Evolutionary conservation across 2,113 vertebrate species (phyloP).

Genomic region (Caracal caracal): DNA sequence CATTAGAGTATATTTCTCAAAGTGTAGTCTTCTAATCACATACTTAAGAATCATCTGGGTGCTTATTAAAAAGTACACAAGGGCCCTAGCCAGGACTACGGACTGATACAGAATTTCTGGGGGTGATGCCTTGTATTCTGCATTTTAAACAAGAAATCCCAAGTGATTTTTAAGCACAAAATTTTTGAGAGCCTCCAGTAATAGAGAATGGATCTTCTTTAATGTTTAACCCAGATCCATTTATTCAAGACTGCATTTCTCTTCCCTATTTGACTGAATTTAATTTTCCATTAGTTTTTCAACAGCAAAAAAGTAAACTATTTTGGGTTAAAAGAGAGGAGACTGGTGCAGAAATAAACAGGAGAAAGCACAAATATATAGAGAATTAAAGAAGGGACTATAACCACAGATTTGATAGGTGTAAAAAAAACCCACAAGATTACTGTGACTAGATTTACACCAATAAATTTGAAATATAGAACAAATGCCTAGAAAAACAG

Average conservation of each 20-base stretch:
- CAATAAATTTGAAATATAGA: neutral
- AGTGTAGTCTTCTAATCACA: neutral
- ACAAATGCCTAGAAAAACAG: neutral
- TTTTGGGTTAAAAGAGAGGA: neutral
- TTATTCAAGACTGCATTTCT: neutral
- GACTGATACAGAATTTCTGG: neutral
- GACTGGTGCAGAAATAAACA: neutral
- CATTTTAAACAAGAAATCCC: neutral
- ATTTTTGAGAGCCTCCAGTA: neutral
- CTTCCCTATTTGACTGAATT: neutral
- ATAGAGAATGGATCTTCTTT: neutral
- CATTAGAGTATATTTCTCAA: neutral
- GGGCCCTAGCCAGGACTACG: neutral
- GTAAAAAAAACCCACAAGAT: neutral
- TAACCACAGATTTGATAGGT: neutral
- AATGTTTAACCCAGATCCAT: neutral
- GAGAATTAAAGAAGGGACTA: neutral
- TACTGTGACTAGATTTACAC: neutral
- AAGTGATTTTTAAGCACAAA: slow-evolving; percentile 15
- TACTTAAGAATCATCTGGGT: neutral
- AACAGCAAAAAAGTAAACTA: slow-evolving; percentile 17
- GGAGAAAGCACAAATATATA: neutral
- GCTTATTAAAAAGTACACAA: neutral
- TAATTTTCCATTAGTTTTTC: neutral
- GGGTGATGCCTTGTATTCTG: neutral